Conservation (phyloP, 2,113 vertebrate genomes). For the Chiloscyllium plagiosum region DNA sequence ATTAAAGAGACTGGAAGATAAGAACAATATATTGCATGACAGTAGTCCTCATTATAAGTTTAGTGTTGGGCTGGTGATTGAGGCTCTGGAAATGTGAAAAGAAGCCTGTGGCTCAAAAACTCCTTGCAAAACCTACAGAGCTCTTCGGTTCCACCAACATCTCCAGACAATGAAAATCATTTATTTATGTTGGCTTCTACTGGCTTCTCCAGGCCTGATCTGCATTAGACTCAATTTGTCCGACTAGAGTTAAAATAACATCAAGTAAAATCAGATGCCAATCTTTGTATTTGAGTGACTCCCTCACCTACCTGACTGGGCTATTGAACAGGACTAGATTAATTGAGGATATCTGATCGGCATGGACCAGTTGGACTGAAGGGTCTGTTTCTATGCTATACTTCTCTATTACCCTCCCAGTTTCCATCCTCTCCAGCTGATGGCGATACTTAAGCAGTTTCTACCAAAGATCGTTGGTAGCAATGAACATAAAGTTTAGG, state of each 20-base stretch:
- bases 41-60: neutral
- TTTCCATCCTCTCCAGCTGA: neutral
- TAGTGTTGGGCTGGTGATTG: too few species aligned
- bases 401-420: neutral
- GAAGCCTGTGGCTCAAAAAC: too few species aligned
- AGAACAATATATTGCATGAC: neutral
- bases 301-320: neutral
- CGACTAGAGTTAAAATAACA: neutral
- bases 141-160: too few species aligned
- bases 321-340: too few species aligned
- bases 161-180: neutral
- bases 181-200: neutral
- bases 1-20: neutral
- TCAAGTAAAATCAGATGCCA: neutral
- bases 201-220: neutral
- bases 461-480: neutral
- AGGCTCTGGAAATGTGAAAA: too few species aligned
- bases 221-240: too few species aligned
- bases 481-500: neutral
- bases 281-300: neutral
- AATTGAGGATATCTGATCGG: too few species aligned
- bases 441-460: neutral
- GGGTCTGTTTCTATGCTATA: too few species aligned
- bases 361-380: too few species aligned
- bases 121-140: too few species aligned